Evolutionary conservation across 2,888 invertebrate species (phyloP).

Genomic region (Strigamia crassipes): DNA sequence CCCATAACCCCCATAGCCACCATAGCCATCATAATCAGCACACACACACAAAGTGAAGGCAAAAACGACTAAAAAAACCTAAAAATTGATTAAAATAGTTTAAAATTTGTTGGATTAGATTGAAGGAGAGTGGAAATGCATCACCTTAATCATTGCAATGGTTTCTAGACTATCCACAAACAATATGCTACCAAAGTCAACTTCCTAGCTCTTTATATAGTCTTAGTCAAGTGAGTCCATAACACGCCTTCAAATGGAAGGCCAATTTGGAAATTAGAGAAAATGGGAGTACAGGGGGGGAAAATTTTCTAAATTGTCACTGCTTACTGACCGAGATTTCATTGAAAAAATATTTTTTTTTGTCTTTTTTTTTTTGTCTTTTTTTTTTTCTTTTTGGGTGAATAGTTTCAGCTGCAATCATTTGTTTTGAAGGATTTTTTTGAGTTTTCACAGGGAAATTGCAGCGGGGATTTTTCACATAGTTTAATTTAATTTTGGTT

Average conservation of each 20-base stretch:
- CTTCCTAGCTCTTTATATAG: not conserved
- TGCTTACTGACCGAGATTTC: slow-evolving; percentile 16
- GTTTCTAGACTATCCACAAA: not conserved
- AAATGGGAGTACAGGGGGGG: slow-evolving; percentile 1
- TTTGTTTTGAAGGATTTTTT: not conserved
- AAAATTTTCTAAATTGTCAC: slow-evolving; percentile 8
- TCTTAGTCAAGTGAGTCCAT: not conserved
- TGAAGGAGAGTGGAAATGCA: not conserved
- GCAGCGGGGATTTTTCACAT: not conserved
- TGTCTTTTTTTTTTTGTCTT: not conserved
- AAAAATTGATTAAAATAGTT: not conserved
- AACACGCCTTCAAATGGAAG: not conserved
- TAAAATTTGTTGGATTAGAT: too few relatives aligned
- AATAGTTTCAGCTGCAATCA: not conserved
- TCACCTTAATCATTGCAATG: slow-evolving; percentile 8
- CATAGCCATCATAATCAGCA: not conserved
- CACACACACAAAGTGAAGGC: not conserved
- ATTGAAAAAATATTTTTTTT: not conserved
- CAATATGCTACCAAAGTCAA: not conserved
- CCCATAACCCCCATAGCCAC: not conserved
- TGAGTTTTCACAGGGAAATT: not conserved
- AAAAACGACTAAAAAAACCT: not conserved
- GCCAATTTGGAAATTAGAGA: not conserved
- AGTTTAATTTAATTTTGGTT: not conserved
- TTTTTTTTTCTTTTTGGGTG: not conserved